Evolutionary conservation across 2,113 vertebrate genomes (phyloP), one percentile per base, ranked within the genome.

Genomic region (Globicephala melas): DNA sequence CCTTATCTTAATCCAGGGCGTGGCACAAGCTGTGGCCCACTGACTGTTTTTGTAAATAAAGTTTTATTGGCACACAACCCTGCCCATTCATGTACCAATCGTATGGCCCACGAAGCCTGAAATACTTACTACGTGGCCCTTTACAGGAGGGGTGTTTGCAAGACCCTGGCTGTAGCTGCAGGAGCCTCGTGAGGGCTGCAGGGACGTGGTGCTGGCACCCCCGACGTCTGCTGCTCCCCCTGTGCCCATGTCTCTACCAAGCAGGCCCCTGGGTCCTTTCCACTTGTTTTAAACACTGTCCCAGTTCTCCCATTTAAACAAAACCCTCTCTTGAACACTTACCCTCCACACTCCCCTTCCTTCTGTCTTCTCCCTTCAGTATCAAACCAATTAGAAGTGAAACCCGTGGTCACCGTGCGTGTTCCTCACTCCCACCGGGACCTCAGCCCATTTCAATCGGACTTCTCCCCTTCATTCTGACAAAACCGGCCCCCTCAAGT

Each of bases 211-310:
- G 44, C 33, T 53, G 73, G 44, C 38, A 6, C 28, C 74, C 25
- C 60, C 26, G 58, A 77, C n/a, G 31, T 38, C 44, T 15, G 21
- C 33, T 38, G 74, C 17, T 7, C 70, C 25, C 13, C n/a, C 5
- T 2, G 53, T 0, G 2, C 53, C 55, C 9, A 4, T 4, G 26
- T 76, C 13, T 41, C 58, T 4, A 53, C 15, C 15, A 53, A 17
- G 50, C 50, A 53, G 50, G 50, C 50, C 50, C 50, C 50, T 53
- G 50, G 50, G 50, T 53, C 15, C 50, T 53, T 53, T 53, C 41
- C 3, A 1, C 67, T 73, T 0, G 3, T 25, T 50, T 10, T 26
- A 47, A 67, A 26, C 26, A 8, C 53, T 0, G 3, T 53, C 44
- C 7, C 18, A 1, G 50, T 23, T 47, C 71, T 65, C 47, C 60